A percentile compares a stretch with the other conserved stretches of the same genome.
Evolutionary conservation across 2,888 invertebrate species (phyloP).

Genomic region (Zeuzera pyrina): DNA sequence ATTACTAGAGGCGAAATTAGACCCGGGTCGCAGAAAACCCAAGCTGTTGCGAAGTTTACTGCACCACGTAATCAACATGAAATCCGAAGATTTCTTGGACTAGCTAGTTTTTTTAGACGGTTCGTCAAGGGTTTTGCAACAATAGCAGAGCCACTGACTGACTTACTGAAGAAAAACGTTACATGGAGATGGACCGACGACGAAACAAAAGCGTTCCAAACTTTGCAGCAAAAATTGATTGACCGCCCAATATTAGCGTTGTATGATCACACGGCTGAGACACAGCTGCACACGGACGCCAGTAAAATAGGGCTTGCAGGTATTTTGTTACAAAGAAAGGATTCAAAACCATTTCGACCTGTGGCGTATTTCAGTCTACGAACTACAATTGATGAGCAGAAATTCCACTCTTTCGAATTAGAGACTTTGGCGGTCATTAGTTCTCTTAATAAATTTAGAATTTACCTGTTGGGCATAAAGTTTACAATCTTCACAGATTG

Average conservation of each 20-base stretch:
- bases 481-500: conserved; percentile 27
- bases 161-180: conserved; percentile 15
- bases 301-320: conserved; percentile 7
- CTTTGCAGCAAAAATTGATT: conserved; percentile 16
- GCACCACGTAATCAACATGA: conserved; percentile 9
- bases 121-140: conserved; percentile 8
- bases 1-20: conserved; percentile 13
- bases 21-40: conserved; percentile 14
- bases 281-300: conserved; percentile 8
- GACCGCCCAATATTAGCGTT: conserved; percentile 14
- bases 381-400: conserved; percentile 23
- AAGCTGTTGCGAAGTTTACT: conserved; percentile 8
- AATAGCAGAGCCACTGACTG: conserved; percentile 14
- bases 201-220: conserved; percentile 15
- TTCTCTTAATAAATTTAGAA: conserved; percentile 24
- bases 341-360: conserved; percentile 8
- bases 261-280: conserved; percentile 5
- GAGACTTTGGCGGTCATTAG: conserved; percentile 32
- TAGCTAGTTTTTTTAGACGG: conserved; percentile 10
- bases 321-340: conserved; percentile 15
- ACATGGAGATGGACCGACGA: conserved; percentile 12
- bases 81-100: conserved; percentile 10
- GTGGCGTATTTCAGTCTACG: conserved; percentile 26
- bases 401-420: conserved; percentile 30
- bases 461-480: conserved; percentile 23